These are phyloP conservation scores for Atlantisia rogersi DNA, from an alignment of 2,113 vertebrate species.

Conservation along the genomic window DNA sequence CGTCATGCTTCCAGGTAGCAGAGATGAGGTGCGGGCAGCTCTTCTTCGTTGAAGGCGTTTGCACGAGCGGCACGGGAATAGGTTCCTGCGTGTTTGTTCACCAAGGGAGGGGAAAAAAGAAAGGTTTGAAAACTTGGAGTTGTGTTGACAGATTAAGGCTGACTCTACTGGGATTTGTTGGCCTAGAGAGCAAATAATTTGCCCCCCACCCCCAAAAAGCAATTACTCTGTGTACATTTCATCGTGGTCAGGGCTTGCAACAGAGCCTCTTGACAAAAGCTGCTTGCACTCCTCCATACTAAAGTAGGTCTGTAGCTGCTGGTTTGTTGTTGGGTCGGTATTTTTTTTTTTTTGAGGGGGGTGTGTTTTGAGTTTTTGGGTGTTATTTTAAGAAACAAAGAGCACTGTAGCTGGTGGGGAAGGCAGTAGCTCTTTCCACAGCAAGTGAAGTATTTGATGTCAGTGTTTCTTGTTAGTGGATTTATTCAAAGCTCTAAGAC, in stretches of 20 bases:
- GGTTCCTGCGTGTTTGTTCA: accelerated
- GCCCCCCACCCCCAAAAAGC: accelerated
- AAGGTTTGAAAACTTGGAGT: not conserved
- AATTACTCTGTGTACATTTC: not conserved
- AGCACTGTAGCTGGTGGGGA: not conserved
- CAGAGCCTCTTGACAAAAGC: not conserved
- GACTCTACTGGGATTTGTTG: not conserved
- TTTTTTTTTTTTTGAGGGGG: no score
- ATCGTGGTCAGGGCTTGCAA: not conserved
- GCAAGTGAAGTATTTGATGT: accelerated
- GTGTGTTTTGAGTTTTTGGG: no score
- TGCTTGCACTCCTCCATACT: not conserved
- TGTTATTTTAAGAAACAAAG: not conserved
- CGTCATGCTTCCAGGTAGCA: not conserved
- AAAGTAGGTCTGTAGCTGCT: not conserved
- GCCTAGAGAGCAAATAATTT: not conserved
- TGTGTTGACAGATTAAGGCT: not conserved
- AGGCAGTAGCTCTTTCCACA: not conserved
- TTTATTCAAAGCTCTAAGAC: not conserved
- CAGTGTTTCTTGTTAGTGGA: not conserved
- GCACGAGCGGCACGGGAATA: not conserved
- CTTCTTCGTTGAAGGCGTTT: not conserved
- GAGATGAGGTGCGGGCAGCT: not conserved
- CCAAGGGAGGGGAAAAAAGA: no score
- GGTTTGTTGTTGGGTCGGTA: no score